A percentile compares a stretch with the other conserved stretches of the same genome.
phyloP scores from a whole-genome alignment of 1,140 invertebrate species.

The Lysiphlebus fabarum region DNA sequence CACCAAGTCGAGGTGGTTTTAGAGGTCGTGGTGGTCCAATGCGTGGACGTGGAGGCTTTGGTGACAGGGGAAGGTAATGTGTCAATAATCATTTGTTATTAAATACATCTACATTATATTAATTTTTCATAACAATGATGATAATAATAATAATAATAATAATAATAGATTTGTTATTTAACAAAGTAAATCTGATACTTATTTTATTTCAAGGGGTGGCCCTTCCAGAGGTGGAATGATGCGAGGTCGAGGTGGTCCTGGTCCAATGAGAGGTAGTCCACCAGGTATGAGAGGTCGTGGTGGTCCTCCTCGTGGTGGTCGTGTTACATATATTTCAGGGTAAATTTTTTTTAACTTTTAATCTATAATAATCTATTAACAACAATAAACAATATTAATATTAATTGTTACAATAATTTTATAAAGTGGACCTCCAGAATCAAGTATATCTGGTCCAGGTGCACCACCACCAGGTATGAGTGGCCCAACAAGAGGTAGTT shows the following conservation, averaged over 20 bases:
- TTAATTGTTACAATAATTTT: conserved; percentile 18
- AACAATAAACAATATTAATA: too few relatives aligned
- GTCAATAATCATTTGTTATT: neutral
- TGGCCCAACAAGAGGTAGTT: conserved; percentile 41
- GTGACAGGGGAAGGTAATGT: conserved; percentile 45
- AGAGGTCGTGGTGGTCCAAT: conserved; percentile 44
- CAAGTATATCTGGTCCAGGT: conserved; percentile 39
- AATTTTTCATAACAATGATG: neutral
- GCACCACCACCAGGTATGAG: conserved; percentile 40
- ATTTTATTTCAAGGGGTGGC: conserved; percentile 40
- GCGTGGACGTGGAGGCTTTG: conserved; percentile 49
- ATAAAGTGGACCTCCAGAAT: conserved; percentile 45
- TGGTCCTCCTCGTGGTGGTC: conserved; percentile 45
- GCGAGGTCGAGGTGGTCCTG: conserved; percentile 44
- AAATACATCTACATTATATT: neutral
- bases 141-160: neutral
- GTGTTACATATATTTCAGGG: conserved; percentile 50
- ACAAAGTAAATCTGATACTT: neutral
- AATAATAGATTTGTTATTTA: neutral
- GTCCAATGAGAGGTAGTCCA: conserved; percentile 46
- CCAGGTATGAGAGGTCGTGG: conserved; percentile 49
- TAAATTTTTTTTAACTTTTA: conserved; percentile 22
- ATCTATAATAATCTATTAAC: conserved; percentile 10
- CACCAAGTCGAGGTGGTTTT: conserved; percentile 44
- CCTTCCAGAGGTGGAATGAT: conserved; percentile 48